These are phyloP conservation scores for Drosophila sordidapex DNA, from an alignment of 2,888 invertebrate species.

Conservation along the genomic window DNA sequence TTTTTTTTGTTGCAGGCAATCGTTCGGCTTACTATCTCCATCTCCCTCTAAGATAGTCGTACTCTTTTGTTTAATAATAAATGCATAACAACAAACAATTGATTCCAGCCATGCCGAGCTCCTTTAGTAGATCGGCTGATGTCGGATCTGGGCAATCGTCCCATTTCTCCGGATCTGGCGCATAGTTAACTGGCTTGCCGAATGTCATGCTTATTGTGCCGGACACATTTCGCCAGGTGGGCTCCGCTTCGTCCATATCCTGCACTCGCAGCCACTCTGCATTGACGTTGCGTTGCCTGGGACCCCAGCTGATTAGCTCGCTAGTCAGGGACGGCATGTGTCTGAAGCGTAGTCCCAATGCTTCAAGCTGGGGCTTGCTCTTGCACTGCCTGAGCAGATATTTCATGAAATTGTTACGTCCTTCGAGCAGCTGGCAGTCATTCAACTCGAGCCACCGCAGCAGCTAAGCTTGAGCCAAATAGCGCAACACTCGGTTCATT, in stretches of 20 bases:
- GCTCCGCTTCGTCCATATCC: background rate
- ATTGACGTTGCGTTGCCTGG: background rate
- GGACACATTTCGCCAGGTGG: conserved; percentile 16
- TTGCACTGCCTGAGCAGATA: background rate
- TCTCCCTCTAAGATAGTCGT: background rate
- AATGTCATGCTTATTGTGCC: conserved; percentile 42
- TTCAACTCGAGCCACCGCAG: conserved; percentile 35
- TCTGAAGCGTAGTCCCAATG: conserved; percentile 14
- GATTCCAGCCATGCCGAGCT: background rate
- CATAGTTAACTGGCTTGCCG: conserved; percentile 17
- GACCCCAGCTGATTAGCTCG: conserved; percentile 29
- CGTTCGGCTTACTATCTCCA: background rate
- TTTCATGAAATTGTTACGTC: background rate
- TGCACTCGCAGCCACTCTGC: background rate
- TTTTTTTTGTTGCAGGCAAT: background rate
- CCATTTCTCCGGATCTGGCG: background rate
- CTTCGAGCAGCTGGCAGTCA: background rate
- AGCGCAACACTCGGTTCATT: conserved; percentile 3
- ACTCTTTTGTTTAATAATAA: background rate
- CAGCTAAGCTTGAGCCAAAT: conserved; percentile 1
- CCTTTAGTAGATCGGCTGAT: conserved; percentile 18
- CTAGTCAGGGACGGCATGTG: conserved; percentile 20
- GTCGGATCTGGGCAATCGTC: background rate
- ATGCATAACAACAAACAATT: background rate
- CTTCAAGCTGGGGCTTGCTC: background rate